Base-by-base conservation (phyloP, 1,140 invertebrate genomes). In the Pristionchus pacificus region DNA sequence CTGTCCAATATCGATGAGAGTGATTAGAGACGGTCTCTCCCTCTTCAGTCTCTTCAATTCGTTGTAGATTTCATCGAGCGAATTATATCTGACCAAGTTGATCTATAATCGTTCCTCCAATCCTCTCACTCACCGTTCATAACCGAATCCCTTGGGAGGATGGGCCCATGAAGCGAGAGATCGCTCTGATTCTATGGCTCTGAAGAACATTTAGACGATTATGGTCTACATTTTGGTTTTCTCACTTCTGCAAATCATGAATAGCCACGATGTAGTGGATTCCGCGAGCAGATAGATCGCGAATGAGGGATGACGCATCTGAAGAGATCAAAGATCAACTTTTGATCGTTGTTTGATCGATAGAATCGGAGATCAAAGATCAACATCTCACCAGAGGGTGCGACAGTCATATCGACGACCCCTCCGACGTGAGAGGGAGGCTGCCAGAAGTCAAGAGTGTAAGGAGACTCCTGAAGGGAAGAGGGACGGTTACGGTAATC, bases 401-500 rank as follows among this genome's bases (percentile, higher is more conserved):
- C 65, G 6, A 82, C 79, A 19, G 76, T 69, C 24, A 81, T 61
- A 70, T 81, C 79, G 24, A 81, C 79, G 60, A 80, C 62, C 19
- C 63, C 75, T 2, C 68, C 77, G 14, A 72, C 72, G 55, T 75
- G 68, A 1, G 76, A 71, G 10, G 80, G 80, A 31, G 79, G 71
- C 55, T 82, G 80, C 80, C 80, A 81, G 62, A 82, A 80, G 62
- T 80, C 79, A 14, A 80, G 71, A 57, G 79, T 71, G 60, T 80
- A 79, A 27, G 76, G 73, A 3, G 75, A 74, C 14, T 61, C 38
- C 38, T 49, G 38, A 19, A 49, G 19, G 38, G 38, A 19, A 49
- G 19, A 49, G 19, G 38, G 19, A 49, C 6, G 38, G 38, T 10
- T n/a, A n/a, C n/a, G n/a, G n/a, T n/a, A n/a, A n/a, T n/a, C n/a